Conservation (phyloP, 2,888 invertebrate genomes). For the Lochmaea crataegi region DNA sequence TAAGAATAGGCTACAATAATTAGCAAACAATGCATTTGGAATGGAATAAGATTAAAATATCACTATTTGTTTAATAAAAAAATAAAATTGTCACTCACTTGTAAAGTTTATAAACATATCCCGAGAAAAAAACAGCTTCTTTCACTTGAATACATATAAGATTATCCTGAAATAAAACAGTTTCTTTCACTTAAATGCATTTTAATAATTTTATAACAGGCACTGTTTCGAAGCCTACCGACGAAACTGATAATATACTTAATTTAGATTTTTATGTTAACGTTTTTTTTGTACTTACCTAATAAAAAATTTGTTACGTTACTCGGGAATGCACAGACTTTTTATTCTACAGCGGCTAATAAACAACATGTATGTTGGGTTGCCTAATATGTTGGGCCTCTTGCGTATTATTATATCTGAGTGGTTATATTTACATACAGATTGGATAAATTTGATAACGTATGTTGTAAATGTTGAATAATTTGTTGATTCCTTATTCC, state of each 20-base stretch:
- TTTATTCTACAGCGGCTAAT: neutral
- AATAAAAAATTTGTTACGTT: too few species aligned
- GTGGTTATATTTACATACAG: conserved; percentile 15
- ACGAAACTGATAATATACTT: too few species aligned
- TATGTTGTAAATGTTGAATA: conserved; percentile 38
- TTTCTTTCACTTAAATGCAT: neutral
- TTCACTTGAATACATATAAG: too few species aligned
- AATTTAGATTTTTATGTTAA: too few species aligned
- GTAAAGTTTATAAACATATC: neutral
- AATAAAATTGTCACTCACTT: neutral
- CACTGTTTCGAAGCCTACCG: neutral
- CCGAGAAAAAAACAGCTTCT: too few species aligned
- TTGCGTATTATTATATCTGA: neutral
- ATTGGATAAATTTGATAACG: conserved; percentile 13
- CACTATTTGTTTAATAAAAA: neutral
- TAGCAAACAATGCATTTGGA: too few species aligned
- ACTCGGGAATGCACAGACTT: too few species aligned
- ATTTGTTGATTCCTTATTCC: conserved; percentile 42
- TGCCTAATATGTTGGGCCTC: neutral
- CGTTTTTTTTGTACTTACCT: neutral
- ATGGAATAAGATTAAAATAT: too few species aligned
- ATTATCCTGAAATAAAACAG: neutral
- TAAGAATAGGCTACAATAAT: too few species aligned
- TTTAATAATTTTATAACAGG: neutral
- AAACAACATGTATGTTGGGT: neutral